Percentiles rank a stretch among this genome's conserved stretches.
phyloP scores from a whole-genome alignment of 2,113 vertebrate species.

The Leucosticte australis region DNA sequence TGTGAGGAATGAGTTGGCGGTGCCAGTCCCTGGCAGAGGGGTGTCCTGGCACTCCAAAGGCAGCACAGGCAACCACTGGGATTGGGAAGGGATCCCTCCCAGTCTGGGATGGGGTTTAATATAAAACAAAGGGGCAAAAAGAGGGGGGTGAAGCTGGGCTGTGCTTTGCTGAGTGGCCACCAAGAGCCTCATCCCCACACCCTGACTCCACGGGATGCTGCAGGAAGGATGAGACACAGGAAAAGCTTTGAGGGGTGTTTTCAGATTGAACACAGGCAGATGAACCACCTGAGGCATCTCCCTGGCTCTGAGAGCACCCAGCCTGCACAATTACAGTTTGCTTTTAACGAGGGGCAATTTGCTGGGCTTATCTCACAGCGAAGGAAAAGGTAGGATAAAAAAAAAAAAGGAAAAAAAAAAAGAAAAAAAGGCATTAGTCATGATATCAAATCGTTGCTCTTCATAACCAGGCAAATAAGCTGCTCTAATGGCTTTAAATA shows the following conservation, averaged over 20 bases:
- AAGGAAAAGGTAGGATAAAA: not conserved
- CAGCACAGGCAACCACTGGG: not conserved
- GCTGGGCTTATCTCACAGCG: not conserved
- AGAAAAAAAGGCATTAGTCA: constrained; percentile 51
- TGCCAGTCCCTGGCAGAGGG: not conserved
- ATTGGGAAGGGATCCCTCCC: not conserved
- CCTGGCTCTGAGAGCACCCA: not conserved
- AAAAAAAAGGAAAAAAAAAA: too few species aligned
- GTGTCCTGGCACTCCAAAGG: not conserved
- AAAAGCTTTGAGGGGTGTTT: not conserved
- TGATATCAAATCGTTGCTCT: not conserved
- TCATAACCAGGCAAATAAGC: constrained; percentile 38
- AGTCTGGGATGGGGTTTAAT: not conserved
- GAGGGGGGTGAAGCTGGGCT: not conserved
- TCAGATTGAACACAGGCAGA: not conserved
- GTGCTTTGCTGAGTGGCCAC: not conserved
- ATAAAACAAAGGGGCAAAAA: not conserved
- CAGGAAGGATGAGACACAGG: not conserved
- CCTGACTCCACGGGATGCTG: accelerated
- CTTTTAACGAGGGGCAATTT: constrained; percentile 48
- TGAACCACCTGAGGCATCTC: not conserved
- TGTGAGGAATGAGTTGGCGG: not conserved
- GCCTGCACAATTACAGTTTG: not conserved
- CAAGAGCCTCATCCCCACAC: not conserved
- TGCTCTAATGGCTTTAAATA: constrained; percentile 39